Conservation (phyloP, 2,113 vertebrate species). For the Chrysochloris asiatica region DNA sequence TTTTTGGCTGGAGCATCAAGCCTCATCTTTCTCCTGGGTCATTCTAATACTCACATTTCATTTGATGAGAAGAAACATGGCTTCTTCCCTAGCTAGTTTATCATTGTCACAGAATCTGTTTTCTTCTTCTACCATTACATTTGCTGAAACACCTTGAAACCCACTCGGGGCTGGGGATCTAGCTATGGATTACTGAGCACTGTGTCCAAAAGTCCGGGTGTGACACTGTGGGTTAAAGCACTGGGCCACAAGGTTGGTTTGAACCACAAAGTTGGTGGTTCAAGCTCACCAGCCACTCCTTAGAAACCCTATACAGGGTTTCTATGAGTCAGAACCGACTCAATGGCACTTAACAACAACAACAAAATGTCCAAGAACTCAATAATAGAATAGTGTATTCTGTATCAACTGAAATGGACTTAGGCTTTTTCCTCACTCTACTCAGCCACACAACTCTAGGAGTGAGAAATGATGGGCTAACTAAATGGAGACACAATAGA, state of each 20-base stretch:
- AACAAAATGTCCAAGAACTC: no score
- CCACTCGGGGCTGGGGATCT: neutral
- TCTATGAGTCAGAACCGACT: no score
- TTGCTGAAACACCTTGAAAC: neutral
- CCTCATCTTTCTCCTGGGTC: no score
- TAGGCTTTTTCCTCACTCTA: neutral
- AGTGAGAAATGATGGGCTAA: slow-evolving; percentile 16
- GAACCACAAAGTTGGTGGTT: no score
- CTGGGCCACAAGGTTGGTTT: no score
- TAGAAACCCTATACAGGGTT: no score
- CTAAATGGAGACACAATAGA: slow-evolving; percentile 31
- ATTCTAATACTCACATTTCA: no score
- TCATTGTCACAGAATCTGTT: neutral
- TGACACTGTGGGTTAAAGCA: no score
- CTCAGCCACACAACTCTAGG: neutral
- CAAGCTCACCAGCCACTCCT: no score
- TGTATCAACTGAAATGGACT: neutral
- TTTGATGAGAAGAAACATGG: neutral
- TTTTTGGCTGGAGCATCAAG: no score
- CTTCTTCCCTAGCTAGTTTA: neutral
- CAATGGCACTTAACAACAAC: no score
- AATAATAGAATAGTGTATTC: neutral
- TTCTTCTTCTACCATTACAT: neutral
- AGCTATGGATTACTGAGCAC: neutral
- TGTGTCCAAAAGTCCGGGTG: no score